Base-by-base conservation (phyloP, 1,140 invertebrate genomes). In the Drosophila tristis region DNA sequence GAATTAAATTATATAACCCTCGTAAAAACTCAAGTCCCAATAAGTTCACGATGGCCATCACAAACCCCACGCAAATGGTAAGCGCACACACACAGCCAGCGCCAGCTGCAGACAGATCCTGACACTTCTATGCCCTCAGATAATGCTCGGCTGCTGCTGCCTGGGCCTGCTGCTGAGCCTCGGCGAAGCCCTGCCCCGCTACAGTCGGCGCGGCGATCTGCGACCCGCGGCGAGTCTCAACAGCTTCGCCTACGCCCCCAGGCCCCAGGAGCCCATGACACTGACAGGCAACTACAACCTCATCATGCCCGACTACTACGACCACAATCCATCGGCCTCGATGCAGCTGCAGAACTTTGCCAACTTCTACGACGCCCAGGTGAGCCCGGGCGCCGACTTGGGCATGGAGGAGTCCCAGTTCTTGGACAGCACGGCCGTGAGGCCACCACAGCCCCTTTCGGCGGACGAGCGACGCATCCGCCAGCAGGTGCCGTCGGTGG, bases 281-380 rank as follows among this genome's bases (percentile, higher is more conserved):
- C 23, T 89, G 48, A 84, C 64, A 0, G 72, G 53, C 3, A 91
- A 91, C 55, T 91, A 87, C 8, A 91, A 91, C 54, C 66, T 85
- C 5, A 87, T 91, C 7, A 90, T 91, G 90, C 77, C 90, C 55
- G 90, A 91, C 31, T 90, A 90, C 44, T 90, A 86, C 15, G 90
- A 91, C 50, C 68, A 91, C 54, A 82, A 85, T 70, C 90, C 90
- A 0, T 78, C 78, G 0, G 90, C 80, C 53, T 91, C 90, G 0
- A 91, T 91, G 80, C 78, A 90, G 35, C 73, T 77, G 76, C 90
- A 91, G 53, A 91, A 91, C 63, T 91, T 91, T 59, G 90, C 76
- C 31, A 57, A 76, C 23, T 91, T 91, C 54, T 53, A 67, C 47
- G 90, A 91, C 7, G 64, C 80, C 5, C 53, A 90, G 49, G 74